A percentile compares a stretch with the other conserved stretches of the same genome.
Evolutionary conservation across 53 echinoderm and acorn worm genomes (phyloP).

Genomic region (Pentamera pediparva): DNA sequence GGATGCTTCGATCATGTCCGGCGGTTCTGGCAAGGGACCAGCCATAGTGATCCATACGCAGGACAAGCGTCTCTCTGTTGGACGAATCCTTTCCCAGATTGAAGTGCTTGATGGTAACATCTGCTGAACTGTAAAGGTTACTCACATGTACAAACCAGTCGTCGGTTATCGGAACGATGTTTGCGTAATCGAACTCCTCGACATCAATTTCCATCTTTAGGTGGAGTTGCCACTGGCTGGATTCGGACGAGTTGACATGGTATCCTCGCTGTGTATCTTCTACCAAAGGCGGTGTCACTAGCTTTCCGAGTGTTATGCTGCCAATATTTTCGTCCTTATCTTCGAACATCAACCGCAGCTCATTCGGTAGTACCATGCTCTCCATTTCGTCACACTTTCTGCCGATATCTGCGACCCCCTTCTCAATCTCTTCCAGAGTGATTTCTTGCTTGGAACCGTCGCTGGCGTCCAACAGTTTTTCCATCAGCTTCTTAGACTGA

Average conservation of each 20-base stretch:
- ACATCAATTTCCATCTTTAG: neutral
- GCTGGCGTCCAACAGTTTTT: neutral
- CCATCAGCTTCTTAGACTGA: no score
- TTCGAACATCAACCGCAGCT: neutral
- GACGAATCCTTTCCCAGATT: neutral
- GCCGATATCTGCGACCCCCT: neutral
- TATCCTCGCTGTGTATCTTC: no score
- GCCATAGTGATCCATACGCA: neutral
- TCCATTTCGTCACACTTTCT: neutral
- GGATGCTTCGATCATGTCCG: neutral
- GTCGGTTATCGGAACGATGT: neutral
- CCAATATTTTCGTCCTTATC: neutral
- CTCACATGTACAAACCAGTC: conserved; percentile 25
- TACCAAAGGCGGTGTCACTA: neutral
- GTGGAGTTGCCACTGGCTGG: no score
- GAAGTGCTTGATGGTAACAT: neutral
- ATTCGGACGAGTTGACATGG: no score
- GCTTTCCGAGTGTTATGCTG: neutral
- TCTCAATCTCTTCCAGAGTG: neutral
- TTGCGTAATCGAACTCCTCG: neutral
- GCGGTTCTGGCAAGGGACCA: conserved; percentile 2
- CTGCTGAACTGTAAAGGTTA: neutral
- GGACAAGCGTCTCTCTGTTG: neutral
- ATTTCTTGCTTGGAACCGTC: neutral
- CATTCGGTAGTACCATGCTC: neutral